These are phyloP conservation scores for Indicator indicator DNA, from an alignment of 2,113 vertebrate species.

Conservation along the genomic window DNA sequence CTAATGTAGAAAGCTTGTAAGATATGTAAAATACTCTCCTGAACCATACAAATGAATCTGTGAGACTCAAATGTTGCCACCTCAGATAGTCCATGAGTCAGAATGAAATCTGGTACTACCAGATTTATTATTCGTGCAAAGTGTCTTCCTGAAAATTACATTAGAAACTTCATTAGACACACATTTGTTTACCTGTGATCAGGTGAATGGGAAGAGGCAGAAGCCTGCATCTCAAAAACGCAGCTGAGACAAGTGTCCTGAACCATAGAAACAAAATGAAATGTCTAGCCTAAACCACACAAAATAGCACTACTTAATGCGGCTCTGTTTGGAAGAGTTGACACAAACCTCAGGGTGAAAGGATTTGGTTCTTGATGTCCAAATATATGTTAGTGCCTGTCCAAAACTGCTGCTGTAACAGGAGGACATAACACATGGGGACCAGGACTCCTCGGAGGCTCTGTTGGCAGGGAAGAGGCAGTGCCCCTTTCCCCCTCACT, in stretches of 20 bases:
- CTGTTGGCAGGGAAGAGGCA: neutral
- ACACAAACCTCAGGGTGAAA: neutral
- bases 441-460: fast-evolving
- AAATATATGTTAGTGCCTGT: neutral
- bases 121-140: constrained; percentile 54
- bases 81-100: constrained; percentile 56
- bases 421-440: neutral
- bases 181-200: constrained; percentile 65
- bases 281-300: neutral
- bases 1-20: neutral
- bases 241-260: neutral
- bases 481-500: neutral
- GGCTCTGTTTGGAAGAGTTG: neutral
- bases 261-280: neutral
- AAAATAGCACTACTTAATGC: neutral
- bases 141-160: constrained; percentile 45
- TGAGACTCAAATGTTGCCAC: constrained; percentile 43
- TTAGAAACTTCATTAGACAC: constrained; percentile 30
- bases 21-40: constrained; percentile 33
- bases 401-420: neutral
- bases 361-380: neutral
- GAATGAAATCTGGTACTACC: constrained; percentile 54
- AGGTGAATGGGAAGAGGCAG: constrained; percentile 16
- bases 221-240: neutral
- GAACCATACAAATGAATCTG: constrained; percentile 57